Conservation (phyloP, 2,888 invertebrate species). For the Exocentrus adspersus region DNA sequence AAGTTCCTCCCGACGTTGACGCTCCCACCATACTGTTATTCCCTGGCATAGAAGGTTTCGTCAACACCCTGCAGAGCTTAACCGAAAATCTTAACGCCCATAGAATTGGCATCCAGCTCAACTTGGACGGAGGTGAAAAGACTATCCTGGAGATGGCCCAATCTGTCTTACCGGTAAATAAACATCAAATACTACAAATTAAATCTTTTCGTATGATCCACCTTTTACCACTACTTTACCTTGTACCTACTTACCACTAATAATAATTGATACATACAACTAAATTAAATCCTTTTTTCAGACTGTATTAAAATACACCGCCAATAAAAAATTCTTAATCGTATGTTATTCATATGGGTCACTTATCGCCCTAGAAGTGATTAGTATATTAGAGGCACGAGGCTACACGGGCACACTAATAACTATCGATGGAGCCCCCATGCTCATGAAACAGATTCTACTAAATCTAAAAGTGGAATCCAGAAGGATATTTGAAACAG, state of each 20-base stretch:
- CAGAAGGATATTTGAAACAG: constrained; percentile 67
- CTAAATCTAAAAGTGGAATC: constrained; percentile 62
- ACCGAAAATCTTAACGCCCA: neutral
- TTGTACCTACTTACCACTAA: neutral
- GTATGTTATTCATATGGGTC: constrained; percentile 93
- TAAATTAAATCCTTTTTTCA: constrained; percentile 60
- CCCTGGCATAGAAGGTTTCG: constrained; percentile 5
- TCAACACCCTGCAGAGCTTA: neutral
- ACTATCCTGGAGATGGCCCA: neutral
- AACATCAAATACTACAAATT: too few species aligned
- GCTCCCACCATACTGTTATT: constrained; percentile 5
- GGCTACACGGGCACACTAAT: constrained; percentile 74
- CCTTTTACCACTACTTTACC: neutral
- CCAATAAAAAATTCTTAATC: constrained; percentile 73
- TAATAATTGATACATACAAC: neutral
- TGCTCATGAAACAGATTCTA: constrained; percentile 68
- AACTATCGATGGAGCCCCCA: constrained; percentile 84
- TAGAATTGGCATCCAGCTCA: neutral
- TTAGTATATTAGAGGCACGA: constrained; percentile 73
- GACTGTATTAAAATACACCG: constrained; percentile 67
- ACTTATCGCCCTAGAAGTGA: constrained; percentile 80
- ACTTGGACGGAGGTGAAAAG: neutral
- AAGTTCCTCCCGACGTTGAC: neutral
- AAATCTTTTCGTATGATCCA: too few species aligned
- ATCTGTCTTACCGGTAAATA: constrained; percentile 5